These are phyloP conservation scores for Machimus atricapillus DNA, from an alignment of 2,888 invertebrate species.

Conservation along the genomic window DNA sequence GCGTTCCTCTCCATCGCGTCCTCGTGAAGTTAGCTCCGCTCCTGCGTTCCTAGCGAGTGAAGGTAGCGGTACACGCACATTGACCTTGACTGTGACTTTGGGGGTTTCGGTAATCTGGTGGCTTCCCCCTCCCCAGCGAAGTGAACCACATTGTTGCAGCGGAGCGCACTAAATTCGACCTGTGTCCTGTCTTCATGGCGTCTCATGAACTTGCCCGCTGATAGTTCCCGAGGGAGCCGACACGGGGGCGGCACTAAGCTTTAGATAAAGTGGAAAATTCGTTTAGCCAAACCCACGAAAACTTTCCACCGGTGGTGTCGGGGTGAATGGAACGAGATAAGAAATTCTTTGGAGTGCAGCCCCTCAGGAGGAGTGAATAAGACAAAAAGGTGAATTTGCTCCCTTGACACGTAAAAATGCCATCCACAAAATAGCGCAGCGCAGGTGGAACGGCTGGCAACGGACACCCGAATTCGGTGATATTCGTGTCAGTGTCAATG, in stretches of 20 bases:
- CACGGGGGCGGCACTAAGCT: background rate
- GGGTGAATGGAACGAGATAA: background rate
- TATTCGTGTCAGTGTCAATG: slow-evolving; percentile 35
- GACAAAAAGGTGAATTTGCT: background rate
- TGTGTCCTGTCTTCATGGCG: background rate
- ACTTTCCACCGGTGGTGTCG: background rate
- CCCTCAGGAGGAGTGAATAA: background rate
- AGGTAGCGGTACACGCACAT: background rate
- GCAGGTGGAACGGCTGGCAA: background rate
- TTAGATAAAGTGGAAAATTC: background rate
- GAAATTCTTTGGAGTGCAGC: background rate
- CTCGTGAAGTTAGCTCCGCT: background rate
- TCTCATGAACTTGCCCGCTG: background rate
- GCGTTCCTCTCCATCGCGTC: background rate
- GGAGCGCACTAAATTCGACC: background rate
- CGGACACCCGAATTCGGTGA: background rate
- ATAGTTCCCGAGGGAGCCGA: background rate
- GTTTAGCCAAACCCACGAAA: background rate
- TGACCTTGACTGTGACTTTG: slow-evolving; percentile 38
- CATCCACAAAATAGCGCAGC: background rate
- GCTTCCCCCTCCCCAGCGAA: background rate
- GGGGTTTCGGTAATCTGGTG: background rate
- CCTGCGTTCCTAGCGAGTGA: background rate
- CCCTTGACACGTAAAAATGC: background rate
- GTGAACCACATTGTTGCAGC: background rate